Percentiles rank a stretch among this genome's conserved stretches.
Evolutionary conservation across 2,888 invertebrate genomes (phyloP).

Genomic region (Tiphia femorata): DNA sequence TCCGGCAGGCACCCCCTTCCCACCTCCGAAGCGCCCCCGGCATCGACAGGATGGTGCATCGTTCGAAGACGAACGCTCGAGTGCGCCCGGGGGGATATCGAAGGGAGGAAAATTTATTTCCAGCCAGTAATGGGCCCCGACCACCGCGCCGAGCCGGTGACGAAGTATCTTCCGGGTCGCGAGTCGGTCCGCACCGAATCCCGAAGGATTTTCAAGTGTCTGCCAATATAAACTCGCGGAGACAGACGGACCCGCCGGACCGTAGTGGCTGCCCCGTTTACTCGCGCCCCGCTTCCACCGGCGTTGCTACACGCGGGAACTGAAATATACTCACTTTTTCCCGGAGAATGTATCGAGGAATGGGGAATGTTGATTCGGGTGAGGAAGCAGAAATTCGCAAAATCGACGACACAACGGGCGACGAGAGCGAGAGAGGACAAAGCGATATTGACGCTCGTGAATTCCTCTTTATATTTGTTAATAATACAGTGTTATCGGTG

Average conservation of each 20-base stretch:
- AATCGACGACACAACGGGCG: no score
- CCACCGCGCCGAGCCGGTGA: conserved; percentile 16
- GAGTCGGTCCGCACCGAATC: conserved; percentile 8
- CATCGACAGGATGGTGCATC: conserved; percentile 2
- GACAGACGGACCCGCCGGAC: background rate
- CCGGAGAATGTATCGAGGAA: no score
- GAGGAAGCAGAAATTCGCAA: no score
- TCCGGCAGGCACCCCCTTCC: background rate
- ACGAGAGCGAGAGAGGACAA: no score
- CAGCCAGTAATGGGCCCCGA: conserved; percentile 26
- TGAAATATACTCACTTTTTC: no score
- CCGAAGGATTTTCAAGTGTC: conserved; percentile 23
- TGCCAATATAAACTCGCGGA: conserved; percentile 22
- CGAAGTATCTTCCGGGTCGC: conserved; percentile 29
- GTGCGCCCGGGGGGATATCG: conserved; percentile 23
- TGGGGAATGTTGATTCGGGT: no score
- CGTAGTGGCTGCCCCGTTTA: background rate
- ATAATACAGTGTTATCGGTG: no score
- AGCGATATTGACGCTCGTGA: no score
- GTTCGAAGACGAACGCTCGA: conserved; percentile 24
- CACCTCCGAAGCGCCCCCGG: no score
- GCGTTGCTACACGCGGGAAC: no score
- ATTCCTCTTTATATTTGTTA: no score
- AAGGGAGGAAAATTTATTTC: conserved; percentile 28
- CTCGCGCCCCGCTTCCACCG: no score